Percentiles rank a stretch among this genome's conserved stretches.
These are phyloP conservation scores for Oscheius sp. DNA, from an alignment of 2,888 invertebrate genomes.

Conservation along the genomic window DNA sequence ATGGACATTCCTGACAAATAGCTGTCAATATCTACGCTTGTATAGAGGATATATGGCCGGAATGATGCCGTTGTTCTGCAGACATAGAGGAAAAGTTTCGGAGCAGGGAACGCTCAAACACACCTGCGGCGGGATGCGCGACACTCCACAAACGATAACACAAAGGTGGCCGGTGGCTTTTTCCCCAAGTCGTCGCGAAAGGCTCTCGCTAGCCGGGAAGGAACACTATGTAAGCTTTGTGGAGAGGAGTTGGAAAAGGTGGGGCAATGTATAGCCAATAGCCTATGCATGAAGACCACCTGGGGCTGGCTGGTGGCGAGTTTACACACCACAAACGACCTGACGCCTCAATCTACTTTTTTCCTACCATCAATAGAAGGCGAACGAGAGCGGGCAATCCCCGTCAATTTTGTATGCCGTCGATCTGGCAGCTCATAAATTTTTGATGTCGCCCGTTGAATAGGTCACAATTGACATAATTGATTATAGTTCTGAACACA, in stretches of 20 bases:
- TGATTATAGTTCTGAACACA: conserved; percentile 23
- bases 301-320: conserved; percentile 8
- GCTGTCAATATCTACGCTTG: conserved; percentile 34
- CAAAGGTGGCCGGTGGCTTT: conserved; percentile 32
- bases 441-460: conserved; percentile 24
- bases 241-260: neutral
- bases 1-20: neutral
- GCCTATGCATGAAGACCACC: conserved; percentile 20
- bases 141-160: conserved; percentile 31
- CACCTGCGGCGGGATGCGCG: conserved; percentile 25
- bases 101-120: conserved; percentile 19
- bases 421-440: conserved; percentile 36
- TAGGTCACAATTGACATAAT: conserved; percentile 30
- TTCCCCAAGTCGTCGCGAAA: conserved; percentile 4
- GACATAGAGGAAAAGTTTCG: neutral
- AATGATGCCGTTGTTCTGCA: neutral
- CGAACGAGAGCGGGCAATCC: neutral
- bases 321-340: neutral
- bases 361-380: neutral
- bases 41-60: conserved; percentile 31
- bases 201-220: neutral
- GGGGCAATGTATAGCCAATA: neutral
- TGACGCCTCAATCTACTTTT: neutral
- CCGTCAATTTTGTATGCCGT: conserved; percentile 22
- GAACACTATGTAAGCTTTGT: conserved; percentile 12